Base-by-base conservation (phyloP, 2,797 vertebrate species). In the Sylvilagus floridanus region DNA sequence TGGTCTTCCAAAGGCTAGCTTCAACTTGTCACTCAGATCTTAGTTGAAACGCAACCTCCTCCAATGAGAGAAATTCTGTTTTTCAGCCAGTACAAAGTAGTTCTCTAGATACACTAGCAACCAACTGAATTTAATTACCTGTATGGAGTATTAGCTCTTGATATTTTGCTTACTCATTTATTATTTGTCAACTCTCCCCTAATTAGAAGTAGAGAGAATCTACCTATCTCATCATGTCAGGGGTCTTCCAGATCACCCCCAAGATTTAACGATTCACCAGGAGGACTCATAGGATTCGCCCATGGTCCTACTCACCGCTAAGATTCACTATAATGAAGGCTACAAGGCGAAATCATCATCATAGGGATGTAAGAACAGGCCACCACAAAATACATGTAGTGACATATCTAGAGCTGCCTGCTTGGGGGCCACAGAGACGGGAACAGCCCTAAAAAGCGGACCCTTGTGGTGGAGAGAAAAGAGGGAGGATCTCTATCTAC, bases 41-140 rank as follows among this genome's bases (percentile, higher is more conserved):
- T 68, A 92, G 21, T 79, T 84, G 81, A 93, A 91, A 94, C 72
- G 24, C 32, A n/a, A 73, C 50, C 50, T 69, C 79, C 42, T 89
- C 75, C 42, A 47, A 7, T 47, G 42, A 78, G 65, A 75, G 76
- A 65, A 93, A 78, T 26, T 95, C 60, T 79, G 47, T 47, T 75
- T n/a, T n/a, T n/a, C n/a, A 72, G 14, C 5, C 32, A 95, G 35
- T 69, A 73, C 52, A 90, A 93, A 87, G 42, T 83, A 90, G 62
- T 60, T 13, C 84, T 28, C 12, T 13, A 95, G 42, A 88, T 47
- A 79, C 17, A 57, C 28, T 73, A 81, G 13, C 32, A 78, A 72
- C 42, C 57, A 83, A 30, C 62, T 28, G 10, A 57, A 65, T 81
- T 94, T 79, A 90, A 73, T 73, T 73, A n/a, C 42, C 21, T 94